A percentile compares a stretch with the other conserved stretches of the same genome.
Conservation (phyloP, 1,140 invertebrate genomes). For the Bombyx mori region ASM3026992v2 NC_085112.1:5200501-5201000, state of each 20-base stretch:
- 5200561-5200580: not conserved
- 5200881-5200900: too few relatives aligned
- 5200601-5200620: conserved; percentile 1
- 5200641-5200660: conserved; percentile 21
- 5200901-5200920: too few relatives aligned
- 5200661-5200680: conserved; percentile 36
- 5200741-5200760: conserved; percentile 27
- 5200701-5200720: conserved; percentile 38
- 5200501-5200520: too few relatives aligned
- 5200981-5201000: too few relatives aligned
- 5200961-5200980: too few relatives aligned
- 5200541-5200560: not conserved
- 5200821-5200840: too few relatives aligned
- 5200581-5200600: not conserved
- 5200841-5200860: too few relatives aligned
- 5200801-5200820: too few relatives aligned
- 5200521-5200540: not conserved
- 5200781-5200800: conserved; percentile 11
- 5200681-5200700: conserved; percentile 25
- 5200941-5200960: too few relatives aligned
- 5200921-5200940: too few relatives aligned
- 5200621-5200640: not conserved
- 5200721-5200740: conserved; percentile 35
- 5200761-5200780: conserved; percentile 21
- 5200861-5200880: too few relatives aligned